Base-by-base conservation (phyloP, 2,113 vertebrate genomes). In the Equus quagga region DNA sequence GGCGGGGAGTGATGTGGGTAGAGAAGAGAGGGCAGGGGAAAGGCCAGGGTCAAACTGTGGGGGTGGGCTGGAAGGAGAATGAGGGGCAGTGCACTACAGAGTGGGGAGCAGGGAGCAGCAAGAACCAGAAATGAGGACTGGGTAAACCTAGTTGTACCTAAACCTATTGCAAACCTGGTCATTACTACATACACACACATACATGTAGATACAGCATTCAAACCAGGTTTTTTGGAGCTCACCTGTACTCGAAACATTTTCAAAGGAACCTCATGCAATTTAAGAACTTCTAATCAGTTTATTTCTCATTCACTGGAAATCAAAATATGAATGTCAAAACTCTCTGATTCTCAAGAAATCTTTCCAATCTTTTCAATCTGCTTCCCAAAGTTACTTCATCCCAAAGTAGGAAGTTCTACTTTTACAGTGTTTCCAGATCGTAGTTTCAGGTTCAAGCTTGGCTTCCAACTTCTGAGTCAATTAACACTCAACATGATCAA, bases 241-340 rank as follows among this genome's bases (percentile, higher is more conserved):
- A 87, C 23, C 15, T 67, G 11, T 62, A 82, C 8, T 67, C 72
- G 73, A n/a, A 91, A 78, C 26, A 81, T 46, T 81, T 95, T 96
- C 73, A 85, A 80, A 94, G 65, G 5, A 31, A 93, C 33, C 36
- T 81, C 14, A 36, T 81, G 44, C 41, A 96, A 91, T 78, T 94
- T 88, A 94, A 75, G n/a, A 97, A 89, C 79, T 93, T 94, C 54
- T 89, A 64, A 76, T 23, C 28, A 80, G n/a, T 72, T 96, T 1
- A 80, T 80, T 93, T 96, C 14, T 58, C 69, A 46, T 85, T 94
- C 31, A 67, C 9, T 75, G 49, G 36, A 75, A 96, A 92, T 92
- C 58, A 94, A 96, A 91, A 91, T 69, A 79, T n/a, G 17, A 88
- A 80, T 65, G 28, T 89, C 67, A 90, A 31, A 86, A 46, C 24